Evolutionary conservation across 2,113 vertebrate species (phyloP).

Genomic region (Otis tarda): DNA sequence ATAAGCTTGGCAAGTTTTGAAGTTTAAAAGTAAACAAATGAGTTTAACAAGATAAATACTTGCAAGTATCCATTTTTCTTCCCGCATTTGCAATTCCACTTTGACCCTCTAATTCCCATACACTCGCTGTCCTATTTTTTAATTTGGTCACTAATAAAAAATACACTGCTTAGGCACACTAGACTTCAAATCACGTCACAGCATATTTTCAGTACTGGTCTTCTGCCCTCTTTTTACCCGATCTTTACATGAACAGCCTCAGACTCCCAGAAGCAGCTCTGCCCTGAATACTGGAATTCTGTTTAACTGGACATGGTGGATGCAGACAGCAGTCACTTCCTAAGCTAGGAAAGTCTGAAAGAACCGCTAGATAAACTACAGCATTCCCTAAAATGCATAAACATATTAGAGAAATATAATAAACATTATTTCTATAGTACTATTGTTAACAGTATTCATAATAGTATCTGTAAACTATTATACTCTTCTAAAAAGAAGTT

Average conservation of each 20-base stretch:
- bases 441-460: not conserved
- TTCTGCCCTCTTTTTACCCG: not conserved
- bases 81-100: not conserved
- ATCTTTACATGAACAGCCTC: slow-evolving; percentile 4
- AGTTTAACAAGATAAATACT: not conserved
- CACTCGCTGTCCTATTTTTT: not conserved
- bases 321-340: not conserved
- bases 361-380: not conserved
- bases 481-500: not conserved
- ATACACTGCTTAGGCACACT: not conserved
- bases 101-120: not conserved
- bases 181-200: not conserved
- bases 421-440: not conserved
- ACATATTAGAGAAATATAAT: not conserved
- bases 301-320: not conserved
- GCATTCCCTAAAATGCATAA: not conserved
- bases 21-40: not conserved
- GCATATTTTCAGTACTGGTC: not conserved
- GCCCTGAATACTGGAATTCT: not conserved
- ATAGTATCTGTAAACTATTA: not conserved
- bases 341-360: not conserved
- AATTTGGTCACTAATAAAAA: not conserved
- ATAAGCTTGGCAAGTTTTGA: not conserved
- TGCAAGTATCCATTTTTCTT: not conserved
- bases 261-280: not conserved